phyloP scores from a whole-genome alignment of 2,797 vertebrate species.

The Heterohyrax brucei region DNA sequence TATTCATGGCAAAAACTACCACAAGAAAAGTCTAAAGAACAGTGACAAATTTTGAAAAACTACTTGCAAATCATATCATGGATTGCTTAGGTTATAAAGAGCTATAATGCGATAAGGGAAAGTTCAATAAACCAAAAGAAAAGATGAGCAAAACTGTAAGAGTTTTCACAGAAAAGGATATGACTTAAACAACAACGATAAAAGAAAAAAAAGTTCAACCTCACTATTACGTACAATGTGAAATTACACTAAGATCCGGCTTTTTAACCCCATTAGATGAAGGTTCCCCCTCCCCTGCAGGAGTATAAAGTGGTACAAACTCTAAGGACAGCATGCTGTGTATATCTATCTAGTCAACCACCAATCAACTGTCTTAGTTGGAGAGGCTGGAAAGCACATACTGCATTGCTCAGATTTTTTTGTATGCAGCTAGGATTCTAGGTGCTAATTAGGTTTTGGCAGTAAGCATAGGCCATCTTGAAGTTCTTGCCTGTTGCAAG shows the following conservation, averaged over 20 bases:
- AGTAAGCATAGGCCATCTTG: background rate
- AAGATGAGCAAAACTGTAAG: background rate
- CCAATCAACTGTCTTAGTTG: background rate
- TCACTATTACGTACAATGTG: slow-evolving; percentile 44
- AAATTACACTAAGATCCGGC: background rate
- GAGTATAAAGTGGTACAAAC: background rate
- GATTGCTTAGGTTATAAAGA: slow-evolving; percentile 40
- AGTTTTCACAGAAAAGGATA: slow-evolving; percentile 46
- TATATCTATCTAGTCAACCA: background rate
- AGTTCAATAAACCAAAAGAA: background rate
- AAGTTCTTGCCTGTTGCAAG: background rate
- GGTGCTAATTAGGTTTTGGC: background rate
- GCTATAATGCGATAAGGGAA: slow-evolving; percentile 19
- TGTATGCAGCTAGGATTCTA: background rate
- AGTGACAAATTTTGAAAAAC: slow-evolving; percentile 42
- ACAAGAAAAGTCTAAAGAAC: background rate
- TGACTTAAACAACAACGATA: background rate
- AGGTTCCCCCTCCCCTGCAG: background rate
- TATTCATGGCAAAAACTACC: background rate
- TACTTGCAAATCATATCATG: background rate
- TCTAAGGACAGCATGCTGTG: background rate
- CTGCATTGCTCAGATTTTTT: background rate
- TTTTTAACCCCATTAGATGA: slow-evolving; percentile 44
- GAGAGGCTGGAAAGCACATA: background rate
- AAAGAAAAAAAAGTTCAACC: slow-evolving; percentile 36